Percentiles rank a stretch among this genome's conserved stretches.
Conservation (phyloP, 2,888 invertebrate genomes). For the Orthonevra nobilis region DNA sequence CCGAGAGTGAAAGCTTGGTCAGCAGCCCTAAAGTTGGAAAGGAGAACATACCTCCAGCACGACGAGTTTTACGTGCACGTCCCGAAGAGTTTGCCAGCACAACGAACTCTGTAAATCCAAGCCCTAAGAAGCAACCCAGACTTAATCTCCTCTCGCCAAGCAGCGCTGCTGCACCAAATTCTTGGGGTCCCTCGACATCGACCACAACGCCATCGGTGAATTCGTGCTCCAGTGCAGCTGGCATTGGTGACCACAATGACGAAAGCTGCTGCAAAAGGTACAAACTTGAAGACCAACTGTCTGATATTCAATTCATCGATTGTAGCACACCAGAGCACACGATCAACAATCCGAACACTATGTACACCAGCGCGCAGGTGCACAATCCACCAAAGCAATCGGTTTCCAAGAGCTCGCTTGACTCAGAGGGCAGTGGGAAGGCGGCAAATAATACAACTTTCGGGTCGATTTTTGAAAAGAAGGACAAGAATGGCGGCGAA, state of each 20-base stretch:
- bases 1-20: slow-evolving; percentile 89
- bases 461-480: slow-evolving; percentile 71
- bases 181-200: slow-evolving; percentile 38
- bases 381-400: slow-evolving; percentile 77
- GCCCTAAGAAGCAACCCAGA: slow-evolving; percentile 83
- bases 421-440: slow-evolving; percentile 39
- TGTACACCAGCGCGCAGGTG: slow-evolving; percentile 79
- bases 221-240: slow-evolving; percentile 38
- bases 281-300: slow-evolving; percentile 88
- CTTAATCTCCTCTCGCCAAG: slow-evolving; percentile 80
- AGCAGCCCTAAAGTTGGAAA: slow-evolving; percentile 82
- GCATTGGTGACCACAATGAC: slow-evolving; percentile 75
- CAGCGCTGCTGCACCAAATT: slow-evolving; percentile 73
- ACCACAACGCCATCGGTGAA: slow-evolving; percentile 22
- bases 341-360: slow-evolving; percentile 74
- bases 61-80: slow-evolving; percentile 81
- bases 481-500: slow-evolving; percentile 59
- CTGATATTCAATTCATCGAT: slow-evolving; percentile 90
- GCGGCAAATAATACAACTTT: slow-evolving; percentile 69
- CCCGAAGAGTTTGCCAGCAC: slow-evolving; percentile 82
- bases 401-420: slow-evolving; percentile 70
- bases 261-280: slow-evolving; percentile 84
- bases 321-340: slow-evolving; percentile 87
- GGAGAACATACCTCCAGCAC: slow-evolving; percentile 80
- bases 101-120: slow-evolving; percentile 82